Base-by-base conservation (phyloP, 2,797 vertebrate species). In the Microctenopoma stevenorrisi region DNA sequence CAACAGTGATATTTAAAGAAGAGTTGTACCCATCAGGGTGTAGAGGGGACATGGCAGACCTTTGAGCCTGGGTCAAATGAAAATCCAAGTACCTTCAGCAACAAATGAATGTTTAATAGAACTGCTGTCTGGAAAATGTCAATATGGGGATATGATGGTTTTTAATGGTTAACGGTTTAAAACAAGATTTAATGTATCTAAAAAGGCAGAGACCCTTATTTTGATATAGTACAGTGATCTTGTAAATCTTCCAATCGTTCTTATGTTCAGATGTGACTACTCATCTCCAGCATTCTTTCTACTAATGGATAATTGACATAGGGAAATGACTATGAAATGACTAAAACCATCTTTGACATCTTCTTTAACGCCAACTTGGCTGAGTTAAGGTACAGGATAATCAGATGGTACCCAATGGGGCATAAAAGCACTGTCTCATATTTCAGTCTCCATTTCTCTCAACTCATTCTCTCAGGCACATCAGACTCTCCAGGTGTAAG, bases 401-500 rank as follows among this genome's bases (percentile, higher is more conserved):
- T 85, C 76, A 77, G n/a, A 74, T 47, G 22, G 44, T 49, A 53
- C 28, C 81, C 71, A 68, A 16, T 56, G 46, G 16, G 4, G 62
- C 62, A 75, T 43, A 43, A 51, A 63, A 47, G 87, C 74, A 38
- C 51, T 2, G 72, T 78, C 80, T 74, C 60, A 47, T 85, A 83
- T 85, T 87, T 85, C 89, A 85, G 80, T 85, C 76, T 68, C 76
- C 72, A 48, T 55, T 79, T 82, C 77, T 87, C 80, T 86, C 87
- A 88, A 86, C 88, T 90, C 91, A 90, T 88, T 89, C 88, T 91
- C 90, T 82, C 91, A 89, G 90, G 90, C 85, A 93, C 87, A 91
- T 91, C 91, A 93, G 90, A 88, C 88, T 92, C 92, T 93, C 92
- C 89, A 81, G 90, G 89, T 94, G 91, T 87, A 92, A 91, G 93